Evolutionary conservation across 1,140 invertebrate genomes (phyloP), one percentile per base, ranked within the genome.

Genomic region (Lethrus apterus): DNA sequence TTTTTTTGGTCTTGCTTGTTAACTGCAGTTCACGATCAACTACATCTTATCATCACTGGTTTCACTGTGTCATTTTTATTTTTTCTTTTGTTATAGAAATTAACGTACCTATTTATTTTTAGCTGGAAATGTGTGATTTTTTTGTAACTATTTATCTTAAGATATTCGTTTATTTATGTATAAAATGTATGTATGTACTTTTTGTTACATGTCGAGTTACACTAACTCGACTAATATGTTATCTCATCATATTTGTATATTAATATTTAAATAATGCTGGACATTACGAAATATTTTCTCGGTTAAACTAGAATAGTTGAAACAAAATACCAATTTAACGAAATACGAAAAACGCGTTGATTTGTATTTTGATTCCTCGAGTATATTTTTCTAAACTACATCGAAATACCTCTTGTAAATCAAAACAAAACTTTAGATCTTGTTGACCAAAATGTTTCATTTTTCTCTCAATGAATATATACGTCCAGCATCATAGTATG

Each of bases 51-150:
- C 50, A 60, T 57, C 53, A 52, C 46, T 43, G 54, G 51, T 52
- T 55, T 58, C 46, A 51, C 50, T 43, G 49, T 33, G 40, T 54
- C 52, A 51, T 56, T 42, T n/a, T 19, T 15, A 40, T 40, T 21
- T n/a, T 36, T 20, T n/a, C 47, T n/a, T n/a, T 58, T 51, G 46
- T 55, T 46, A 50, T 55, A 59, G 53, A 20, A 55, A 57, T 64
- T 61, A 63, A 60, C 49, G 60, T 65, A 65, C 62, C 63, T 65
- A 63, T 55, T 60, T 57, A 57, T 60, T 59, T 51, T 54, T 60
- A 64, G 56, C 58, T 63, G 60, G 59, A 65, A 63, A 57, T 57
- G 61, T 64, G 63, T 65, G 63, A 56, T 38, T 61, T 63, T 62
- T 58, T 60, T 59, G 55, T 58, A 62, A 62, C 53, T 63, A 65